phyloP scores from a whole-genome alignment of 2,888 invertebrate genomes.

The Brachyptera putata region DNA sequence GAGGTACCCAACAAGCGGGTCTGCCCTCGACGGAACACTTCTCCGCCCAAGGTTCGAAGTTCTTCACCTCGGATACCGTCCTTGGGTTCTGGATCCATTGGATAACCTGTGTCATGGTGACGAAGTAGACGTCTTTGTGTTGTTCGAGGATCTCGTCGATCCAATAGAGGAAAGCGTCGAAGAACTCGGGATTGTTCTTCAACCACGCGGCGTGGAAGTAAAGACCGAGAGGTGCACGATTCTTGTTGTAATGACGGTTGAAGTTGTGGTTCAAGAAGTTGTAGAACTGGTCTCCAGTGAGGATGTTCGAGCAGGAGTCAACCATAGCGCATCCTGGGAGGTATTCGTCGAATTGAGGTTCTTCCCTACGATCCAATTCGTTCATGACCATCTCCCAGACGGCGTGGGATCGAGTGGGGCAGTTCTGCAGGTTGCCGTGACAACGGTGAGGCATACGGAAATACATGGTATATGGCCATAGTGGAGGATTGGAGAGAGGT shows the following conservation, averaged over 20 bases:
- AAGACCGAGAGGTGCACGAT: constrained; percentile 81
- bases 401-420: constrained; percentile 87
- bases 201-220: constrained; percentile 94
- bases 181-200: constrained; percentile 86
- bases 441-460: constrained; percentile 94
- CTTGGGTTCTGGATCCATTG: constrained; percentile 94
- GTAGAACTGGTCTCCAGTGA: constrained; percentile 89
- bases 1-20: constrained; percentile 83
- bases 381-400: constrained; percentile 98
- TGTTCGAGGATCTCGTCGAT: constrained; percentile 81
- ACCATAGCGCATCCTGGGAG: constrained; percentile 92
- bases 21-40: constrained; percentile 84
- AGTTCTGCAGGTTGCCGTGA: constrained; percentile 86
- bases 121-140: constrained; percentile 89
- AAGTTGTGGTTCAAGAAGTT: constrained; percentile 92
- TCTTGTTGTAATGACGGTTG: constrained; percentile 86
- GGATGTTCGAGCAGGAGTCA: constrained; percentile 89
- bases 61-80: constrained; percentile 78
- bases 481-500: constrained; percentile 82
- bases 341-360: constrained; percentile 83
- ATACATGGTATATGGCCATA: constrained; percentile 99
- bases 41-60: constrained; percentile 92
- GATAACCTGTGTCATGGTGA: constrained; percentile 93
- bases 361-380: constrained; percentile 86
- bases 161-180: constrained; percentile 91